These are phyloP conservation scores for Eupithecia centaureata DNA, from an alignment of 2,888 invertebrate genomes.

Conservation along the genomic window DNA sequence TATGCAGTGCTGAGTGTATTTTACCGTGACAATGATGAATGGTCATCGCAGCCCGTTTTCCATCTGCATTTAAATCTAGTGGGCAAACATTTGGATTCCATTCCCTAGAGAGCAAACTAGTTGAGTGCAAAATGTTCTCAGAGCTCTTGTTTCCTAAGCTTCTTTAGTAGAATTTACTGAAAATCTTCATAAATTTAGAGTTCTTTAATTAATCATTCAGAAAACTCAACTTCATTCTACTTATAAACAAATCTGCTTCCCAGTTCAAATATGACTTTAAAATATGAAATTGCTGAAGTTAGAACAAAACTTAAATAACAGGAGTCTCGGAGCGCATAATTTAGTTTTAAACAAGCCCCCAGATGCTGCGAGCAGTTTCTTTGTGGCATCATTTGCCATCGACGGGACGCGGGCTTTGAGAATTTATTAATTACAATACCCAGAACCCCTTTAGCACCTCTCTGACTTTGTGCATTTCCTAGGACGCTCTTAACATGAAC, in stretches of 20 bases:
- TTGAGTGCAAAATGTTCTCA: background rate
- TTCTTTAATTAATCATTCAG: constrained; percentile 8
- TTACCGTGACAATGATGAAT: constrained; percentile 48
- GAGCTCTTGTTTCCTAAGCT: background rate
- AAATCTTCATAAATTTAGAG: background rate
- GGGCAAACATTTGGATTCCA: constrained; percentile 52
- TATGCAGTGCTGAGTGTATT: constrained; percentile 46
- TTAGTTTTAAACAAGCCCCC: constrained; percentile 44
- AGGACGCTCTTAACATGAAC: background rate
- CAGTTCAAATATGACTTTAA: constrained; percentile 16
- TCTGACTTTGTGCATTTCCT: background rate
- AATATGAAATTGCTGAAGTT: constrained; percentile 28
- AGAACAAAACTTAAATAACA: constrained; percentile 38
- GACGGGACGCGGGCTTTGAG: constrained; percentile 32
- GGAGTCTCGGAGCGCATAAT: constrained; percentile 37
- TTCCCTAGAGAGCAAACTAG: constrained; percentile 27
- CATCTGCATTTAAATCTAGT: constrained; percentile 33
- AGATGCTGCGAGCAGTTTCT: constrained; percentile 43
- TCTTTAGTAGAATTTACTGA: background rate
- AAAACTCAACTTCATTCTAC: constrained; percentile 10
- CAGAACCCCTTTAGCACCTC: constrained; percentile 20
- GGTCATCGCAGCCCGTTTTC: constrained; percentile 44
- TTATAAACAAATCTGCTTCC: constrained; percentile 31
- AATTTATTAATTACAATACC: constrained; percentile 47
- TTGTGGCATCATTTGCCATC: constrained; percentile 44